Evolutionary conservation across 2,113 vertebrate species (phyloP).

Genomic region (Hypanus sabinus): DNA sequence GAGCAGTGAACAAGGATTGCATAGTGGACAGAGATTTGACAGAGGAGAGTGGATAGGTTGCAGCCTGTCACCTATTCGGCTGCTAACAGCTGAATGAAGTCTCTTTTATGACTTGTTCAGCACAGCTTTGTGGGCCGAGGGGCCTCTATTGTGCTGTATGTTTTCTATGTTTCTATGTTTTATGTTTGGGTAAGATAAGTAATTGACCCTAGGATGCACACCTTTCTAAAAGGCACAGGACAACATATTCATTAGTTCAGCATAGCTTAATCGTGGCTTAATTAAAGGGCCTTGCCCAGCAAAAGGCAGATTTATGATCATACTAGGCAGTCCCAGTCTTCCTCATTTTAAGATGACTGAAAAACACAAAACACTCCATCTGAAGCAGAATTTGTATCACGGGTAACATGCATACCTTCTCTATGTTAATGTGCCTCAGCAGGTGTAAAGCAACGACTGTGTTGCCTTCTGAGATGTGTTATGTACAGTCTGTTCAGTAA

Average conservation of each 20-base stretch:
- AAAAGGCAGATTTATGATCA: background rate
- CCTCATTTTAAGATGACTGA: background rate
- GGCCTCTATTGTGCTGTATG: too few species aligned
- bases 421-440: conserved; percentile 15
- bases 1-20: background rate
- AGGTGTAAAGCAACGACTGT: conserved; percentile 25
- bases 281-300: background rate
- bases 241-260: background rate
- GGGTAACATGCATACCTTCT: background rate
- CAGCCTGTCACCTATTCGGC: background rate
- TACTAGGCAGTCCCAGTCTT: background rate
- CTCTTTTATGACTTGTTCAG: background rate
- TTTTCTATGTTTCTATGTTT: too few species aligned
- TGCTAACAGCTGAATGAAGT: background rate
- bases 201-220: background rate
- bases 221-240: background rate
- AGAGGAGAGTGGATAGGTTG: too few species aligned
- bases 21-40: too few species aligned
- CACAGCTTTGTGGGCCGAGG: too few species aligned
- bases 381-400: background rate
- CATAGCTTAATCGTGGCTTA: background rate
- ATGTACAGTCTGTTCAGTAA: conserved; percentile 1
- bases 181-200: background rate
- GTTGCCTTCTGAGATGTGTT: conserved; percentile 4
- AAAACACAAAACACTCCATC: background rate